phyloP scores from a whole-genome alignment of 1,140 invertebrate species.

The Wasmannia auropunctata region DNA sequence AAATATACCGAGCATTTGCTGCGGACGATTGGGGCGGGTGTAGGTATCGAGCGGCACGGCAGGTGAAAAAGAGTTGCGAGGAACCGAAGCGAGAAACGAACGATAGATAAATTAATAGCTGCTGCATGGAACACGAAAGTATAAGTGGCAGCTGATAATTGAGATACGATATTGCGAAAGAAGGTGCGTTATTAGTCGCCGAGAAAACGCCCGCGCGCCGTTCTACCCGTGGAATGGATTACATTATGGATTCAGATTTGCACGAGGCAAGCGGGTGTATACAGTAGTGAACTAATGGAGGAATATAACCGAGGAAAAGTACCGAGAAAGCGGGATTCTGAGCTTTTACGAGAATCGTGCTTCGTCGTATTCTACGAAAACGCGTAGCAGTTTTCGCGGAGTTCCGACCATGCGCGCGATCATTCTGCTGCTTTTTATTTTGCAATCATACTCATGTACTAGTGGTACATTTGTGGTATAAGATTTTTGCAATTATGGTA shows the following conservation, averaged over 20 bases:
- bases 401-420: background rate
- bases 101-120: background rate
- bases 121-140: background rate
- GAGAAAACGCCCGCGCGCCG: no score
- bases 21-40: conserved; percentile 2
- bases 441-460: background rate
- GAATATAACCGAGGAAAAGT: conserved; percentile 6
- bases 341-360: conserved; percentile 44
- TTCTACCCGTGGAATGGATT: conserved; percentile 13
- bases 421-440: conserved; percentile 1
- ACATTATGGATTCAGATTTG: conserved; percentile 55
- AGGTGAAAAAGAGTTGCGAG: background rate
- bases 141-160: background rate
- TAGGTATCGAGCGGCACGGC: background rate
- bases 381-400: conserved; percentile 5
- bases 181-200: background rate
- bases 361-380: conserved; percentile 5
- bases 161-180: background rate
- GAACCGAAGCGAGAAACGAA: background rate
- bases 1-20: background rate
- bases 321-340: conserved; percentile 21
- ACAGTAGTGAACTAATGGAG: conserved; percentile 34
- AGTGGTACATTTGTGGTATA: no score
- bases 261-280: background rate
- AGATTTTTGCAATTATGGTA: background rate